Conservation (phyloP, 2,888 invertebrate species). For the Nymphalis c-album region DNA sequence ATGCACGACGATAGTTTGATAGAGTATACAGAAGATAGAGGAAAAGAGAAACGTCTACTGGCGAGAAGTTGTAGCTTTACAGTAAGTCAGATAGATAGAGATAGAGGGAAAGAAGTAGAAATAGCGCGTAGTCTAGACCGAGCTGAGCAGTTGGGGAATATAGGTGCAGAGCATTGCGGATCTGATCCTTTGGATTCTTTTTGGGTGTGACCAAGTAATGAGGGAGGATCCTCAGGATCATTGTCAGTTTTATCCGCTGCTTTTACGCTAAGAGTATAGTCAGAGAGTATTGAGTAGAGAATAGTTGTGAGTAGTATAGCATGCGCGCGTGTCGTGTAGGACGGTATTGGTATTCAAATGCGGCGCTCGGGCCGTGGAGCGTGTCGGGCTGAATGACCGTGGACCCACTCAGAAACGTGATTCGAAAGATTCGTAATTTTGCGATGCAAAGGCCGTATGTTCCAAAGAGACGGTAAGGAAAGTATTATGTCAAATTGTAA, state of each 20-base stretch:
- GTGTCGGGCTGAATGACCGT: conserved; percentile 56
- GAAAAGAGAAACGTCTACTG: conserved; percentile 76
- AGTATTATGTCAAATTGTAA: conserved; percentile 16
- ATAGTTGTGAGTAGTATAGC: conserved; percentile 77
- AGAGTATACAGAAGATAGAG: conserved; percentile 78
- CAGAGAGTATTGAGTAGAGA: conserved; percentile 78
- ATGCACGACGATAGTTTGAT: conserved; percentile 79
- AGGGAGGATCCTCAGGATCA: conserved; percentile 69
- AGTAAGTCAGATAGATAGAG: conserved; percentile 77
- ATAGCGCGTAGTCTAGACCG: conserved; percentile 77
- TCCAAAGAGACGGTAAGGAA: neutral
- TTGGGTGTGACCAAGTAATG: conserved; percentile 48
- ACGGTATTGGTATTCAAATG: conserved; percentile 88
- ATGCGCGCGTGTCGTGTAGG: conserved; percentile 81
- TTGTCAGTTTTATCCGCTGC: conserved; percentile 66
- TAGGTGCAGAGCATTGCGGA: conserved; percentile 70
- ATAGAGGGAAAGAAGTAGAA: conserved; percentile 72
- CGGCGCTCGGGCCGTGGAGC: conserved; percentile 80
- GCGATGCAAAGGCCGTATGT: conserved; percentile 32
- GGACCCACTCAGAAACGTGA: conserved; percentile 36
- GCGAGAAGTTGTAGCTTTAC: conserved; percentile 76
- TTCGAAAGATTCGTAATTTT: conserved; percentile 20
- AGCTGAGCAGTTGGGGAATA: conserved; percentile 73
- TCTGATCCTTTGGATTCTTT: conserved; percentile 69
- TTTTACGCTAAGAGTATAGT: conserved; percentile 77